Evolutionary conservation across 2,113 vertebrate genomes (phyloP), one percentile per base, ranked within the genome.

Genomic region (Semicossyphus pulcher): DNA sequence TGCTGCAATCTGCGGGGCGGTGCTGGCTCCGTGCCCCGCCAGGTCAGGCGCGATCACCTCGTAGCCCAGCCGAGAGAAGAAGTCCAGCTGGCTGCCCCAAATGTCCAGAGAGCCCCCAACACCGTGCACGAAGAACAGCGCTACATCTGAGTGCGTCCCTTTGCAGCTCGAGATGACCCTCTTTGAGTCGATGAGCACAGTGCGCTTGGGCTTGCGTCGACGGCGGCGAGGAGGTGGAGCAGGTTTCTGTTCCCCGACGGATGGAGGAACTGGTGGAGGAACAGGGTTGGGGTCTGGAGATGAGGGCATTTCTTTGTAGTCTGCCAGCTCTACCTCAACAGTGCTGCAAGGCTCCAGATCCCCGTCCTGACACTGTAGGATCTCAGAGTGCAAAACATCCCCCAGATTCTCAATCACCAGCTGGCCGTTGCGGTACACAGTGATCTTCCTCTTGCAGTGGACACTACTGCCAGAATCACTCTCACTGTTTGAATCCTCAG

Each of bases 61-160:
- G 0, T 99, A 99, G 6, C 98, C 98, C 76, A 98, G 86, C n/a
- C 92, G 92, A 57, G 94, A 93, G 47, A 99, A 98, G 84, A 98
- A 99, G 64, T 98, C 96, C 91, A 99, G 89, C 90, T 99, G 98
- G 81, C 96, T 96, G 83, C 95, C 94, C 98, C 98, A 99, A 90
- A 99, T 99, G 86, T 98, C 97, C 87, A 98, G 82, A 0, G 98
- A 98, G 29, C 98, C 97, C 0, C 98, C 97, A 0, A 99, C 98
- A 0, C 98, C 98, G 0, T 99, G 98, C 87, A 99, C 94, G 74
- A 99, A 99, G 80, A 99, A 99, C 0, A 99, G 91, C 0, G 96
- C 96, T 42, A 99, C 96, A 0, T 99, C 98, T 0, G 93, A 53
- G 80, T 99, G 95, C 0, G 93, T 93, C 10, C 96, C 97, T 80